These are phyloP conservation scores for Heliothis subflexa DNA, from an alignment of 1,140 invertebrate genomes.

Conservation along the genomic window DNA sequence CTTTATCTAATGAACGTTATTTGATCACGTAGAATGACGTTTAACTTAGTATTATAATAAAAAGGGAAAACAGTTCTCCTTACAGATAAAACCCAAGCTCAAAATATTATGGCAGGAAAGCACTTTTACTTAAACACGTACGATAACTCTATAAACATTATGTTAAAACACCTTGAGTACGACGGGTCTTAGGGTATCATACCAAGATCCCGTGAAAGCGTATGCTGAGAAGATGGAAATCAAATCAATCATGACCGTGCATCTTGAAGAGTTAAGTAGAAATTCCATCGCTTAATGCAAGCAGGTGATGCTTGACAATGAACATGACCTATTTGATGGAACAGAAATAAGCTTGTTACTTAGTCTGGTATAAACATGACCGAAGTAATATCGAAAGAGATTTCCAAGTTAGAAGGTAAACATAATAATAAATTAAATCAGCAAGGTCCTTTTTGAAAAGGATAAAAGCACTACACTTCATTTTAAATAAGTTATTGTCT, in stretches of 20 bases:
- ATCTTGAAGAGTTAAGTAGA: slow-evolving; percentile 9
- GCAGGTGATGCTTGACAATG: too few species aligned
- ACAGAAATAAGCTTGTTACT: too few species aligned
- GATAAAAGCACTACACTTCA: neutral
- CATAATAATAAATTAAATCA: neutral
- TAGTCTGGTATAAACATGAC: too few species aligned
- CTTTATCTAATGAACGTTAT: neutral
- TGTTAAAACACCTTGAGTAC: too few species aligned
- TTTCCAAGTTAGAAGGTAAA: neutral
- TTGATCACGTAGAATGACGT: neutral
- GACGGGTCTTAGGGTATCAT: too few species aligned
- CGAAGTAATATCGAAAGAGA: too few species aligned
- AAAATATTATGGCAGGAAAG: too few species aligned
- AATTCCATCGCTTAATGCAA: neutral
- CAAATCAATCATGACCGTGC: slow-evolving; percentile 11
- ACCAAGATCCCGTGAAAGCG: neutral
- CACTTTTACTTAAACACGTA: too few species aligned
- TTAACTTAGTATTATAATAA: neutral
- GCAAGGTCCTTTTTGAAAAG: slow-evolving; percentile 4
- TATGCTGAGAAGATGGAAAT: slow-evolving; percentile 35
- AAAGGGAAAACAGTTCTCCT: neutral
- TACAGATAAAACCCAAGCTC: neutral
- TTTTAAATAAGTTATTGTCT: neutral
- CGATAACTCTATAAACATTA: too few species aligned
- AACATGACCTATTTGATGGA: too few species aligned